Conservation (phyloP, 1,140 invertebrate genomes). For the Apis florea region DNA sequence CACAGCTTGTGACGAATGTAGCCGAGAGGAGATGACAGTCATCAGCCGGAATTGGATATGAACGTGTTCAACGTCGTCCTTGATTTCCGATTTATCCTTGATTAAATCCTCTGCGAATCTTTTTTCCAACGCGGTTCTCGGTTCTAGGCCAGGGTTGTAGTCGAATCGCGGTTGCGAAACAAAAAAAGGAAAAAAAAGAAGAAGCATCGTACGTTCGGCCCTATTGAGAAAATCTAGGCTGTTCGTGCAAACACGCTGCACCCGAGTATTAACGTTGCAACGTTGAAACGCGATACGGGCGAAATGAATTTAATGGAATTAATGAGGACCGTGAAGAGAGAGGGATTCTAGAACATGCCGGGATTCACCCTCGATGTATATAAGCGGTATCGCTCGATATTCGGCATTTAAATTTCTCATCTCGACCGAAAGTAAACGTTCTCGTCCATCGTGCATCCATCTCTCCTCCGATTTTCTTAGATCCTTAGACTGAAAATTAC, state of each 20-base stretch:
- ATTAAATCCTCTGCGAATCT: background rate
- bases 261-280: background rate
- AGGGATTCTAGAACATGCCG: background rate
- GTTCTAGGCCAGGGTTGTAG: too few species aligned
- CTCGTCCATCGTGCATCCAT: too few species aligned
- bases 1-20: constrained; percentile 14
- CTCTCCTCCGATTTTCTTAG: too few species aligned
- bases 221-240: background rate
- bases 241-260: background rate
- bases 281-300: background rate
- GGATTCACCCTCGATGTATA: background rate
- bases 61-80: background rate
- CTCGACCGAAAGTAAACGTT: background rate
- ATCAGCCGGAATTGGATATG: constrained; percentile 9
- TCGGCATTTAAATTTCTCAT: background rate
- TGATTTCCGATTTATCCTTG: background rate
- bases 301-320: constrained; percentile 2
- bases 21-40: background rate
- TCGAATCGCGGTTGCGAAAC: too few species aligned
- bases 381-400: background rate
- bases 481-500: too few species aligned
- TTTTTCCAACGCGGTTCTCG: too few species aligned
- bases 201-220: background rate
- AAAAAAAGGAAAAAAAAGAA: background rate
- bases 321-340: background rate